Evolutionary conservation across 2,113 vertebrate species (phyloP), one percentile per base, ranked within the genome.

Genomic region (Sinocyclocheilus rhinocerous): DNA sequence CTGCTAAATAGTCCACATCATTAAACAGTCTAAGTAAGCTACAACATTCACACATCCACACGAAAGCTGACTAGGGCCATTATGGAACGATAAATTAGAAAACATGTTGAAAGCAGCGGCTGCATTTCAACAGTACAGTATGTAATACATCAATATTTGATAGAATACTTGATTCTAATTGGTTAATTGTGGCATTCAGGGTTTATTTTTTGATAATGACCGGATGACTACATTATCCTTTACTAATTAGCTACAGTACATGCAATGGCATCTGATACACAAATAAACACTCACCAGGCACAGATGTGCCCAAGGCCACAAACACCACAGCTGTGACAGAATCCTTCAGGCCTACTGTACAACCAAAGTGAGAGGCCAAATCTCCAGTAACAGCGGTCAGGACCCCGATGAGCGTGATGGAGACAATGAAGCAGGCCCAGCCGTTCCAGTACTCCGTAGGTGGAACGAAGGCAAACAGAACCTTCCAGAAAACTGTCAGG

Each of bases 401-500:
- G 24, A 89, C 91, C 1, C 96, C 96, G 22, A 96, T 96, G 67
- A 96, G 93, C 9, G 93, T 93, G 63, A 96, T 96, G 89, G 96
- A 96, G 69, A 96, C 95, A 29, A 96, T 90, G 85, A 96, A 96
- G 90, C 96, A 96, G 89, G 96, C 96, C 96, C 96, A 96, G 89
- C 96, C 96, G 0, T 96, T 96, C 96, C 95, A 96, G 93, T 96
- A 96, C 87, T 96, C 96, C 10, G 96, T 96, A 69, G 96, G 96
- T 4, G 96, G 96, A 83, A 96, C 96, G n/a, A 96, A 96, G 16
- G 96, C 96, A 8, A 96, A 96, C 29, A 96, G 95, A 81, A 96
- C 96, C 90, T 96, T 96, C 96, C 96, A 96, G 94, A 96, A 96
- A 78, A 96, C 96, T 1, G 96, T 96, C 91, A 96, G 93, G 92